Evolutionary conservation across 2,113 vertebrate species (phyloP).

Genomic region (Archilochus colubris): DNA sequence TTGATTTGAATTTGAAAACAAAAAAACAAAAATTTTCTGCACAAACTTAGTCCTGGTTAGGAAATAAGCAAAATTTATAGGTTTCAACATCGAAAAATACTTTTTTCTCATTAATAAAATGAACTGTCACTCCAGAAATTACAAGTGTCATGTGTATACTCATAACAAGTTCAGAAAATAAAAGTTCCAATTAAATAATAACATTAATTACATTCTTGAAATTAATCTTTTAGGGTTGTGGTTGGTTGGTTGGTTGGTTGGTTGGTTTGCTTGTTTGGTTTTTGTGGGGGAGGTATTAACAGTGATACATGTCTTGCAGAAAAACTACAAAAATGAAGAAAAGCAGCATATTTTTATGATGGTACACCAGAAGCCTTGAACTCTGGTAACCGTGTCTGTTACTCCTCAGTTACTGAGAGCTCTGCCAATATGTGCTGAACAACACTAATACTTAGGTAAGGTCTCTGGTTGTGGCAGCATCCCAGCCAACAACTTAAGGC

Average conservation of each 20-base stretch:
- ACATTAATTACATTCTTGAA: background rate
- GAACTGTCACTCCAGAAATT: background rate
- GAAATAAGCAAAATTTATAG: background rate
- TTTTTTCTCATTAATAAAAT: background rate
- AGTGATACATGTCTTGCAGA: background rate
- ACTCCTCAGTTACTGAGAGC: background rate
- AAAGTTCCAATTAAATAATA: background rate
- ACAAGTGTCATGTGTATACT: background rate
- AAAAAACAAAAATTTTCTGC: background rate
- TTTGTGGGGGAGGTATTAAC: background rate
- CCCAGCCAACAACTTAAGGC: background rate
- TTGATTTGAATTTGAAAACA: background rate
- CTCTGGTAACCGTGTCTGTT: fast-evolving
- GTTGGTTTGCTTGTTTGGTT: no score
- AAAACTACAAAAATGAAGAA: background rate
- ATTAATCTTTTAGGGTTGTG: background rate
- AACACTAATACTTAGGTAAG: background rate
- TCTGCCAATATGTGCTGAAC: background rate
- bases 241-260: background rate
- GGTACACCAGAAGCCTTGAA: background rate
- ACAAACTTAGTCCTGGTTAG: background rate
- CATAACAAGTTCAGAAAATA: background rate
- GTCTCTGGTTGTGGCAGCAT: background rate
- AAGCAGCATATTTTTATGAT: background rate
- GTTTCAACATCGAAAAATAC: background rate